phyloP scores from a whole-genome alignment of 2,113 vertebrate species.

The Seriola rivoliana region DNA sequence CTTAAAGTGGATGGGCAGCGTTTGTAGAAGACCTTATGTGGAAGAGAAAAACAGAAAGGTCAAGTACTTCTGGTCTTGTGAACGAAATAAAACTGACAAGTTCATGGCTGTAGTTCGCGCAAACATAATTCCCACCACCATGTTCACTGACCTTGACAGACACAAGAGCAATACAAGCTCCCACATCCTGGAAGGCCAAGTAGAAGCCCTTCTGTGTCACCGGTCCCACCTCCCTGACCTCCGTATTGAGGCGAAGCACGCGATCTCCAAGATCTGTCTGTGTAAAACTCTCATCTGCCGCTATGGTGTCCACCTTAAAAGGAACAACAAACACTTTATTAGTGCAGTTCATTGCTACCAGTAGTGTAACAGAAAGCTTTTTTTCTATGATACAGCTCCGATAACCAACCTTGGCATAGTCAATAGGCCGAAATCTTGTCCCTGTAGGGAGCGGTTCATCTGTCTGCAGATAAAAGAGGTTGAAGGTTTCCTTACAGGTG shows the following conservation, averaged over 20 bases:
- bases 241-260: slow-evolving; percentile 98
- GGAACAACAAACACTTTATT: slow-evolving; percentile 7
- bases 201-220: slow-evolving; percentile 95
- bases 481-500: slow-evolving; percentile 99
- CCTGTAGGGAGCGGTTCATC: slow-evolving; percentile 89
- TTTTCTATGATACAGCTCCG: background rate
- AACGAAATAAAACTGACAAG: background rate
- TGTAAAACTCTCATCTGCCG: slow-evolving; percentile 98
- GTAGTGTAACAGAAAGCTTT: background rate
- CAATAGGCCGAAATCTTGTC: slow-evolving; percentile 87
- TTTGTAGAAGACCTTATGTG: slow-evolving; percentile 92
- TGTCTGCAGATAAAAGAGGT: slow-evolving; percentile 95
- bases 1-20: slow-evolving; percentile 94
- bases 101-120: background rate
- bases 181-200: slow-evolving; percentile 97
- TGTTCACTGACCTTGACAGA: slow-evolving; percentile 86
- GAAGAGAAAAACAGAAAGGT: background rate
- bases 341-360: background rate
- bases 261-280: slow-evolving; percentile 97
- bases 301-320: slow-evolving; percentile 95
- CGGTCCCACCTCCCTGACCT: slow-evolving; percentile 96
- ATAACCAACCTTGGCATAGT: slow-evolving; percentile 88
- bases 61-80: background rate
- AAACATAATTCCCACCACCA: background rate
- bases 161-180: slow-evolving; percentile 96